Percentiles rank a stretch among this genome's conserved stretches.
Conservation (phyloP, 2,797 vertebrate genomes). For the Tragelaphus oryx region DNA sequence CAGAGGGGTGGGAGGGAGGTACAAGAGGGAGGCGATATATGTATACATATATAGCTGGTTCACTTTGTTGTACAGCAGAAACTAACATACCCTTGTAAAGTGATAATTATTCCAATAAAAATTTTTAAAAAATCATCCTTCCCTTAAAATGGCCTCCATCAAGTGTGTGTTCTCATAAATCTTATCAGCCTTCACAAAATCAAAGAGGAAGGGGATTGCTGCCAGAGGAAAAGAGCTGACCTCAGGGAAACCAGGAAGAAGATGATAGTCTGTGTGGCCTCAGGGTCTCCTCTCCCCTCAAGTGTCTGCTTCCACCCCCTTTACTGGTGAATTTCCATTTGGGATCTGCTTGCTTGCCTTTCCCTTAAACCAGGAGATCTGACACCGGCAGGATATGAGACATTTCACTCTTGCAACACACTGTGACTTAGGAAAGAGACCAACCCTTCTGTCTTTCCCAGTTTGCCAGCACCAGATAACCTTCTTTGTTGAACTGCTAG, state of each 20-base stretch:
- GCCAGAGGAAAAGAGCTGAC: neutral
- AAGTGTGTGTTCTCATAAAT: neutral
- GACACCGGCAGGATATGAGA: neutral
- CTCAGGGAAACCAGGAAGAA: neutral
- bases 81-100: neutral
- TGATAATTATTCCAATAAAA: neutral
- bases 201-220: neutral
- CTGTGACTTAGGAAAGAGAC: neutral
- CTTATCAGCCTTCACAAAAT: neutral
- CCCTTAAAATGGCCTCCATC: neutral
- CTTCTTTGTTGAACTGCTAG: neutral
- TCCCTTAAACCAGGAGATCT: neutral
- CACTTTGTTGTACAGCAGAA: neutral
- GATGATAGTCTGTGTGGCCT: too few relatives aligned
- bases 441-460: neutral
- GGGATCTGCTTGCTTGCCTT: neutral
- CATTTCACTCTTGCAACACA: neutral
- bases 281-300: neutral
- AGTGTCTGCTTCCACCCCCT: neutral
- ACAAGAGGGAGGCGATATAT: neutral
- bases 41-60: neutral
- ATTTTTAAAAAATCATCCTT: neutral
- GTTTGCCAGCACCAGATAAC: neutral
- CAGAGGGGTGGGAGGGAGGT: neutral
- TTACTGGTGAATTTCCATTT: neutral